Evolutionary conservation across 2,888 invertebrate genomes (phyloP), one percentile per base, ranked within the genome.

Genomic region (Bellardia bayeri): DNA sequence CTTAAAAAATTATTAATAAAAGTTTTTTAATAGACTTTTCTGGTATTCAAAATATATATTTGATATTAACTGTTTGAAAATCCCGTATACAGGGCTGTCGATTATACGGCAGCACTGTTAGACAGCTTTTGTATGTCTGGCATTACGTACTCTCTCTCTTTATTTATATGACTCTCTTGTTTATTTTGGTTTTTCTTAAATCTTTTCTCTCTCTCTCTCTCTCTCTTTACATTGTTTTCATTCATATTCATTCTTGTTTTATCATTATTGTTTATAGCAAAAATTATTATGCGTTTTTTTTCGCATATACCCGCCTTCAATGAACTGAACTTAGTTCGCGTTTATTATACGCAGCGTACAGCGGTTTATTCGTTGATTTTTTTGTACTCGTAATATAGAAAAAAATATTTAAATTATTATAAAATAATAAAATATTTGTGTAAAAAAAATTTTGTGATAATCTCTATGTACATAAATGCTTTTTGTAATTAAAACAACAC

Each of bases 331-430:
- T 87, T 81, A 88, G 88, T 88, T 88, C 61, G 83, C 87, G 87
- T 88, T 88, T 81, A 88, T 82, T 85, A 87, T 88, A 87, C 88
- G 87, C 88, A 87, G 88, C 80, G 87, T 85, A 87, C 87, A 85
- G 88, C 88, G 80, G 85, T 71, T 75, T 85, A 82, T 79, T 75
- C 85, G 82, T 79, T 69, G 40, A 75, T 56, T 68, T 75, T 76
- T 85, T 81, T 85, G 54, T 75, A 81, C 78, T 72, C 83, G 78
- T 69, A 85, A 74, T 23, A 37, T 30, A 40, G 45, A 58, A 40
- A 63, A 37, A 81, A 58, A 49, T 23, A n/a, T 66, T 33, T 14
- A 49, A 30, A 45, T 51, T n/a, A 51, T 51, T 51, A 51, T 51
- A 6, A 58, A 42, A 64, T 30, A 56, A 45, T 42, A 42, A 58